Evolutionary conservation across 2,888 invertebrate species (phyloP), one percentile per base, ranked within the genome.

Genomic region (Chromoteleia sp.): DNA sequence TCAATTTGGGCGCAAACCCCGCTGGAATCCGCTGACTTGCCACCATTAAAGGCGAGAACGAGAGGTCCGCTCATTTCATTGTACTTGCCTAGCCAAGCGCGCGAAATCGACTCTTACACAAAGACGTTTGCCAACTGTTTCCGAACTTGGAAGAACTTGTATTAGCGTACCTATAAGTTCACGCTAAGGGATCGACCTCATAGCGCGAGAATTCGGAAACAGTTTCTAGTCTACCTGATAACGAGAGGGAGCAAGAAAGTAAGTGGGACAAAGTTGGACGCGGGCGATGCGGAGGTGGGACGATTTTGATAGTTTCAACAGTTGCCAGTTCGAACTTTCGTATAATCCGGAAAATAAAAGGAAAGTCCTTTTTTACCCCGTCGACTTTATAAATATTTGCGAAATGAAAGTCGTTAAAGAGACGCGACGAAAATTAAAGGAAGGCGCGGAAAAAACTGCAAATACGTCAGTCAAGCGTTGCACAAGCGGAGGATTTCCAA

Each of bases 161-260:
- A 88, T 88, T 89, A 88, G 89, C 87, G 77, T 84, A 86, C 84
- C 86, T 86, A 87, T 88, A 90, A 90, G 88, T 90, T 88, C 79
- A 80, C 80, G 84, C 85, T 86, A 86, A 87, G 85, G 85, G 86
- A 87, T 87, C 85, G 87, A 78, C 83, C 83, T 83, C 82, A 83
- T 85, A 78, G 84, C 48, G 71, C 56, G 75, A 80, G 83, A 86
- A 87, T 87, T 87, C 73, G 80, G 84, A 84, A 88, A 88, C 87
- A 88, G 87, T 88, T 87, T 81, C 75, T 30, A 76, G 63, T 81
- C 54, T 76, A 30, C 36, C 63, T 75, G 81, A 83, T 82, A 84
- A 83, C 80, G 81, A 68, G 68, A 50, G 61, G 50, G 15, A 73
- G 67, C 41, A 15, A 43, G 29, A 65, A 56, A 73, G 48, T 74